Evolutionary conservation across 2,113 vertebrate genomes (phyloP).

Genomic region (Scartelaos histophorus): DNA sequence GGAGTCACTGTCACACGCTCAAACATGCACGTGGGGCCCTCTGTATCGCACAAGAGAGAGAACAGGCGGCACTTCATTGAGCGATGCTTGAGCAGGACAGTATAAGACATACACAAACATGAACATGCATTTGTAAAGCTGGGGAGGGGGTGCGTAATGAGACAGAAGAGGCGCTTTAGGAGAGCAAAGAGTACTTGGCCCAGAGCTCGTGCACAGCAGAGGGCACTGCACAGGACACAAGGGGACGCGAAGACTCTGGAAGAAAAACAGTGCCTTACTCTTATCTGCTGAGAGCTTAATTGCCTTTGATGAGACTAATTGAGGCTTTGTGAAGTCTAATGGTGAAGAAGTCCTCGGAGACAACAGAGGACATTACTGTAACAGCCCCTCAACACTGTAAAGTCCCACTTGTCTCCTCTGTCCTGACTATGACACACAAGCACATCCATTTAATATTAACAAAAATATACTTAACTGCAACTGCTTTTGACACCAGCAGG

Average conservation of each 20-base stretch:
- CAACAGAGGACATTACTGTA: slow-evolving; percentile 70
- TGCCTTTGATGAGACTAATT: slow-evolving; percentile 78
- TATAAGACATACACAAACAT: slow-evolving; percentile 69
- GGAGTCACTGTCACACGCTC: slow-evolving; percentile 37
- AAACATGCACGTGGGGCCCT: slow-evolving; percentile 33
- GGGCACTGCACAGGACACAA: slow-evolving; percentile 65
- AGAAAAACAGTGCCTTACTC: slow-evolving; percentile 70
- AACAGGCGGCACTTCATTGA: slow-evolving; percentile 63
- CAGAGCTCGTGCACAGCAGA: slow-evolving; percentile 71
- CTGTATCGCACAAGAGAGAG: slow-evolving; percentile 64
- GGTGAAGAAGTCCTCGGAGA: slow-evolving; percentile 71
- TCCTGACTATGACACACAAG: slow-evolving; percentile 31
- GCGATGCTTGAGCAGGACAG: slow-evolving; percentile 71
- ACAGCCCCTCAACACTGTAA: slow-evolving; percentile 63
- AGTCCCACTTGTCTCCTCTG: slow-evolving; percentile 47
- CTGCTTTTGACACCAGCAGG: background rate
- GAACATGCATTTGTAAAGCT: slow-evolving; percentile 64
- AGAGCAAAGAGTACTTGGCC: slow-evolving; percentile 45
- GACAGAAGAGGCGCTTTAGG: slow-evolving; percentile 51
- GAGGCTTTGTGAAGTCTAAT: slow-evolving; percentile 75
- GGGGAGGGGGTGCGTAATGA: slow-evolving; percentile 54
- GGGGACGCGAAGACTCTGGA: slow-evolving; percentile 66
- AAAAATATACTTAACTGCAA: background rate
- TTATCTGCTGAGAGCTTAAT: slow-evolving; percentile 77
- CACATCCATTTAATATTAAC: background rate